Percentiles rank a stretch among this genome's conserved stretches.
Evolutionary conservation across 2,797 vertebrate genomes (phyloP).

Genomic region (Coilia nasus): DNA sequence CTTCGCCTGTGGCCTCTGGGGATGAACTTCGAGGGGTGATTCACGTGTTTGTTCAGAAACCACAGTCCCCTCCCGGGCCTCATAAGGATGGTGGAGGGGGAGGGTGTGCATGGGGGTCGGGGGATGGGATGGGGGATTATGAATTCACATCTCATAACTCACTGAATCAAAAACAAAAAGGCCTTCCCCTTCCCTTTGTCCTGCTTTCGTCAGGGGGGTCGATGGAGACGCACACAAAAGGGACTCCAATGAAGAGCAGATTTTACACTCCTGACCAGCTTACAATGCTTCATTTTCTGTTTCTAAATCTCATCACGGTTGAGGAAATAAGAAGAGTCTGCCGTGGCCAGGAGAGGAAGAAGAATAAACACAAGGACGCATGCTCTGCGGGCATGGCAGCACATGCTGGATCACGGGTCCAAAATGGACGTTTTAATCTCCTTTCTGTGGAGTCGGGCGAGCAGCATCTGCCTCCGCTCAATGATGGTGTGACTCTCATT

Average conservation of each 20-base stretch:
- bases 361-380: neutral
- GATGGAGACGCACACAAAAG: neutral
- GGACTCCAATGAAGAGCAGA: neutral
- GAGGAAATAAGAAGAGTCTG: conserved; percentile 3
- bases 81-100: neutral
- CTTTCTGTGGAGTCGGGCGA: neutral
- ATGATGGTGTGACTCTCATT: neutral
- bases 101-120: neutral
- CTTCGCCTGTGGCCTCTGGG: no score
- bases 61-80: neutral
- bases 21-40: neutral
- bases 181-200: neutral
- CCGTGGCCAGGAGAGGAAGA: neutral
- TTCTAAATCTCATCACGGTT: neutral
- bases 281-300: neutral
- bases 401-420: neutral
- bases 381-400: conserved; percentile 2
- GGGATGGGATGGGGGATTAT: no score
- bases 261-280: neutral
- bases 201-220: neutral
- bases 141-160: neutral
- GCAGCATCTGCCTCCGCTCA: neutral
- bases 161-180: neutral
- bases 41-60: conserved; percentile 6
- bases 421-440: conserved; percentile 9